phyloP scores from a whole-genome alignment of 2,797 vertebrate species.

The Euthynnus affinis region DNA sequence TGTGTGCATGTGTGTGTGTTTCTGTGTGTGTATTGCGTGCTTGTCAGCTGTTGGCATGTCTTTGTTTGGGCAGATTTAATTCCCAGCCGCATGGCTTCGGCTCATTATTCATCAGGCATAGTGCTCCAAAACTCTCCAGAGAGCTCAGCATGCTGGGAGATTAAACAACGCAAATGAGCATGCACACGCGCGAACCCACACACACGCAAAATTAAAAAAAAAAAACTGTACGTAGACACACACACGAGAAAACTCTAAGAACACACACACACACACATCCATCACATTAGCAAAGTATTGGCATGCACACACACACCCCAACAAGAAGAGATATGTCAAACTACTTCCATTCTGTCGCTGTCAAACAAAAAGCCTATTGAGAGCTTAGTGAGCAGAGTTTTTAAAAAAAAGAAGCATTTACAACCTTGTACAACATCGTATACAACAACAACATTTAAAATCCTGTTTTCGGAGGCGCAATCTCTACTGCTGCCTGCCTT shows the following conservation, averaged over 20 bases:
- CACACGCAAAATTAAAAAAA: conserved; percentile 16
- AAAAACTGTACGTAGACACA: not conserved
- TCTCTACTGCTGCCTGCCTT: conserved; percentile 8
- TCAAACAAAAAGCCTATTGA: conserved; percentile 51
- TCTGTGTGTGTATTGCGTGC: conserved; percentile 53
- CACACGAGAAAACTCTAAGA: not conserved
- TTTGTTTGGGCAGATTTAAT: conserved; percentile 81
- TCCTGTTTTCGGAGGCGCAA: conserved; percentile 18
- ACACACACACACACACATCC: conserved; percentile 8
- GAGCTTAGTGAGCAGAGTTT: conserved; percentile 32
- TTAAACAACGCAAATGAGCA: conserved; percentile 74
- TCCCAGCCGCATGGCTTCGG: conserved; percentile 70
- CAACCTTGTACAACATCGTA: conserved; percentile 37
- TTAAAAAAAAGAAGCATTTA: conserved; percentile 32
- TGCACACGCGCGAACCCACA: not conserved
- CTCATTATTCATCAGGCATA: conserved; percentile 82
- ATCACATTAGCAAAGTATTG: conserved; percentile 40
- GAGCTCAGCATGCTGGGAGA: conserved; percentile 76
- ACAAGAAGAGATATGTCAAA: conserved; percentile 65
- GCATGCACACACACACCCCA: conserved; percentile 30
- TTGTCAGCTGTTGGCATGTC: conserved; percentile 74
- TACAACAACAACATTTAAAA: conserved; percentile 40
- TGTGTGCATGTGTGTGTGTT: conserved; percentile 36
- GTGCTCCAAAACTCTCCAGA: conserved; percentile 73
- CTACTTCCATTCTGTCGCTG: conserved; percentile 70